phyloP scores from a whole-genome alignment of 2,113 vertebrate species.

The Takifugu bimaculatus region DNA sequence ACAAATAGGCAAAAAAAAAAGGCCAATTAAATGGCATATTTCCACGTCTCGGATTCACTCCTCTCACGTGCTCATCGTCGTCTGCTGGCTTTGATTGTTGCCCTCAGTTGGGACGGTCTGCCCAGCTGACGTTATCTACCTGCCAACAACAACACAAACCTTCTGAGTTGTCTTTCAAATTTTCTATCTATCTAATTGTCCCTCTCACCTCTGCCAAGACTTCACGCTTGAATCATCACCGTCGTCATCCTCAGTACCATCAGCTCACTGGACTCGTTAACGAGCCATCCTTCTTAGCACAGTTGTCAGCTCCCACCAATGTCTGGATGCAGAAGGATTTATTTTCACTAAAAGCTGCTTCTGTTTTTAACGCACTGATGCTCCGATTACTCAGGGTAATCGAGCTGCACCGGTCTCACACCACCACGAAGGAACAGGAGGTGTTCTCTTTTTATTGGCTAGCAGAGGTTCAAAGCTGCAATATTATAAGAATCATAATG shows the following conservation, averaged over 20 bases:
- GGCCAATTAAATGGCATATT: background rate
- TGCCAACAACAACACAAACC: background rate
- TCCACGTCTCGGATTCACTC: background rate
- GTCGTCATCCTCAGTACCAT: too few relatives aligned
- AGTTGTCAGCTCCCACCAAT: background rate
- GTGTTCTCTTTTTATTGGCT: background rate
- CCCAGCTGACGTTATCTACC: background rate
- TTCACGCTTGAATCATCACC: too few relatives aligned
- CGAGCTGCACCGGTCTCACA: background rate
- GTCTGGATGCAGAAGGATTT: conserved; percentile 15
- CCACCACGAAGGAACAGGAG: background rate
- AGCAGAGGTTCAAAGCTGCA: background rate
- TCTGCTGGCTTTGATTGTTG: background rate
- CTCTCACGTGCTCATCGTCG: background rate
- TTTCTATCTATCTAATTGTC: too few relatives aligned
- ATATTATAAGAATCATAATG: background rate
- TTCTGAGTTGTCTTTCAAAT: too few relatives aligned
- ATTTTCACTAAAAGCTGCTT: background rate
- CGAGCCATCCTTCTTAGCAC: too few relatives aligned
- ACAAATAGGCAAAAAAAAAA: background rate
- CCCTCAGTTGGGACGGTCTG: background rate
- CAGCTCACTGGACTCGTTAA: too few relatives aligned
- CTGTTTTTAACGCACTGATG: background rate
- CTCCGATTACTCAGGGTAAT: background rate
- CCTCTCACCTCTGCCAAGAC: too few relatives aligned